A percentile compares a stretch with the other conserved stretches of the same genome.
Conservation (phyloP, 2,113 vertebrate genomes). For the Laticauda laticaudata region DNA sequence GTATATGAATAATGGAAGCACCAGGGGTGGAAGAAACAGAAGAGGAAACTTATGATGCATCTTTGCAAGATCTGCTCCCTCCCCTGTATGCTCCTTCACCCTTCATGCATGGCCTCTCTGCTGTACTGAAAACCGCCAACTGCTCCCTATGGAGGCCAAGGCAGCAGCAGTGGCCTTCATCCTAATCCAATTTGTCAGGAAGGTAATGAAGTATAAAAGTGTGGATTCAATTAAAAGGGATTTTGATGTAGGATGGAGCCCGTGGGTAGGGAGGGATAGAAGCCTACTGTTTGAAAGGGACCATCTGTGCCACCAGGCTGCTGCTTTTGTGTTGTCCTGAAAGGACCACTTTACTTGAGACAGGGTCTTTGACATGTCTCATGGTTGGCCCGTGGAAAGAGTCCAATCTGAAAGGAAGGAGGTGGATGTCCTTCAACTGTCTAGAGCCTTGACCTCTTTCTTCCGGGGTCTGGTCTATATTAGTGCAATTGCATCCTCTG, state of each 20-base stretch:
- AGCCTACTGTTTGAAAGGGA: conserved; percentile 59
- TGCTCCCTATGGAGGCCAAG: conserved; percentile 40
- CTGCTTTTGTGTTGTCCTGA: conserved; percentile 47
- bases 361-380: conserved; percentile 19
- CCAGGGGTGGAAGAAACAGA: not conserved
- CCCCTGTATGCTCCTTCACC: not conserved
- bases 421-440: not conserved
- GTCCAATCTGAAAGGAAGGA: not conserved
- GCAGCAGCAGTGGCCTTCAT: conserved; percentile 43
- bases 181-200: conserved; percentile 71
- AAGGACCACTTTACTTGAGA: conserved; percentile 30
- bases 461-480: not conserved
- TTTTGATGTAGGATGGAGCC: conserved; percentile 63
- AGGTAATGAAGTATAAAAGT: conserved; percentile 77
- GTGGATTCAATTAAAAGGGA: conserved; percentile 68
- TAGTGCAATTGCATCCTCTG: not conserved
- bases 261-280: conserved; percentile 59
- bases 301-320: conserved; percentile 68
- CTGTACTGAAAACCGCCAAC: conserved; percentile 41
- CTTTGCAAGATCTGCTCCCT: not conserved
- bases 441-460: not conserved
- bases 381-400: not conserved
- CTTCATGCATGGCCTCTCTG: conserved; percentile 4
- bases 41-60: not conserved
- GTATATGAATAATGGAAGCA: not conserved